phyloP scores from a whole-genome alignment of 2,888 invertebrate species.

The Abrostola triplasia region DNA sequence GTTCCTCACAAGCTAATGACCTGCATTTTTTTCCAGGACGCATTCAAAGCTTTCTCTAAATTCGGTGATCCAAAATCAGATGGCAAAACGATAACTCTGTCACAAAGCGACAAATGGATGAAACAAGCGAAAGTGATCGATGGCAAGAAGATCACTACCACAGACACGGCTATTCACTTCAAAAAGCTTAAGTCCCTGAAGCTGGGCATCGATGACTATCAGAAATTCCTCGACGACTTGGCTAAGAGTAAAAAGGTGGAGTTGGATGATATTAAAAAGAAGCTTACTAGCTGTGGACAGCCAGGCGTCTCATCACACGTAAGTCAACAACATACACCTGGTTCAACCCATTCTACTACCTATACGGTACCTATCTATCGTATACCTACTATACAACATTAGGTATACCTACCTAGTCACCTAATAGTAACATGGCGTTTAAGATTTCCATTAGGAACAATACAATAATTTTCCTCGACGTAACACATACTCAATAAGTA shows the following conservation, averaged over 20 bases:
- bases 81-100: slow-evolving; percentile 95
- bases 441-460: slow-evolving; percentile 5
- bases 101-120: slow-evolving; percentile 98
- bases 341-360: no score
- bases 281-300: slow-evolving; percentile 93
- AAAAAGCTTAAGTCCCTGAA: slow-evolving; percentile 95
- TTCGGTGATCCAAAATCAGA: slow-evolving; percentile 96
- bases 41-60: slow-evolving; percentile 94
- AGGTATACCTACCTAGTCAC: slow-evolving; percentile 14
- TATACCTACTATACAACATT: background rate
- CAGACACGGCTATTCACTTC: slow-evolving; percentile 96
- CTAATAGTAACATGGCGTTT: slow-evolving; percentile 4
- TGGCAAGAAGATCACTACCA: slow-evolving; percentile 95
- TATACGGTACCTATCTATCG: no score
- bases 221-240: slow-evolving; percentile 95
- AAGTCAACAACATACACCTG: slow-evolving; percentile 54
- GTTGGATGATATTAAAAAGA: slow-evolving; percentile 92
- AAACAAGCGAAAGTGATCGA: slow-evolving; percentile 95
- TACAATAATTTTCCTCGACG: slow-evolving; percentile 13
- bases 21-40: slow-evolving; percentile 87
- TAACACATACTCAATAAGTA: slow-evolving; percentile 3
- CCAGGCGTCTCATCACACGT: slow-evolving; percentile 89
- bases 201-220: slow-evolving; percentile 93
- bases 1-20: background rate
- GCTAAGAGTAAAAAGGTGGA: slow-evolving; percentile 95